Evolutionary conservation across 1,140 invertebrate genomes (phyloP).

Genomic region (Aphaenogaster rudis): DNA sequence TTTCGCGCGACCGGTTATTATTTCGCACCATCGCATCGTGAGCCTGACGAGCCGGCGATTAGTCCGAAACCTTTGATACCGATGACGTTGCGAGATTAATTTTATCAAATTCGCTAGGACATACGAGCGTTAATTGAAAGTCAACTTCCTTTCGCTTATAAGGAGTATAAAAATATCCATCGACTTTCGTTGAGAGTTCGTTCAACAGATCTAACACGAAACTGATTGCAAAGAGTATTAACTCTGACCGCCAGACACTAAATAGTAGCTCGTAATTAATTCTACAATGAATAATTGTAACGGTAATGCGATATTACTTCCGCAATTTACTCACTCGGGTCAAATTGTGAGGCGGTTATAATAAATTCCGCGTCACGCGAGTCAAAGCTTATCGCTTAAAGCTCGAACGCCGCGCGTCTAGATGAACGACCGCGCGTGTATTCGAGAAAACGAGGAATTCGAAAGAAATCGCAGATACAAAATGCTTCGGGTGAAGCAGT

Average conservation of each 20-base stretch:
- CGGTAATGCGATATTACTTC: slow-evolving; percentile 28
- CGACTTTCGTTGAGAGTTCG: background rate
- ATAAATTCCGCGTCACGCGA: slow-evolving; percentile 33
- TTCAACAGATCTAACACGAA: background rate
- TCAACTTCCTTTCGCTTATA: background rate
- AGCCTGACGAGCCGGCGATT: slow-evolving; percentile 22
- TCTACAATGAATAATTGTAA: slow-evolving; percentile 31
- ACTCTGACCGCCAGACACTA: slow-evolving; percentile 9
- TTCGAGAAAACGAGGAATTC: slow-evolving; percentile 19
- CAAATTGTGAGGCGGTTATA: background rate
- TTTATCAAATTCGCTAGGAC: slow-evolving; percentile 4
- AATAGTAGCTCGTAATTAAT: slow-evolving; percentile 22
- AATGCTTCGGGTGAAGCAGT: slow-evolving; percentile 44
- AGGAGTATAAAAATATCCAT: background rate
- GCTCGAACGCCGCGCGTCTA: background rate
- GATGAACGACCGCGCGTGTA: slow-evolving; percentile 3
- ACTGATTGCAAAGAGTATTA: slow-evolving; percentile 12
- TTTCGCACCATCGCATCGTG: slow-evolving; percentile 24
- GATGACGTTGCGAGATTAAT: slow-evolving; percentile 1
- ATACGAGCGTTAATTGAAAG: background rate
- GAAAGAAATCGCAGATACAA: slow-evolving; percentile 29
- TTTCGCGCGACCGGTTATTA: slow-evolving; percentile 49
- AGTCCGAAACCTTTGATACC: slow-evolving; percentile 1
- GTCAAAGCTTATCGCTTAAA: slow-evolving; percentile 36
- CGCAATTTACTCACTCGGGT: slow-evolving; percentile 28